Evolutionary conservation across 2,888 invertebrate genomes (phyloP), one percentile per base, ranked within the genome.

Genomic region (Drosophila tripunctata): DNA sequence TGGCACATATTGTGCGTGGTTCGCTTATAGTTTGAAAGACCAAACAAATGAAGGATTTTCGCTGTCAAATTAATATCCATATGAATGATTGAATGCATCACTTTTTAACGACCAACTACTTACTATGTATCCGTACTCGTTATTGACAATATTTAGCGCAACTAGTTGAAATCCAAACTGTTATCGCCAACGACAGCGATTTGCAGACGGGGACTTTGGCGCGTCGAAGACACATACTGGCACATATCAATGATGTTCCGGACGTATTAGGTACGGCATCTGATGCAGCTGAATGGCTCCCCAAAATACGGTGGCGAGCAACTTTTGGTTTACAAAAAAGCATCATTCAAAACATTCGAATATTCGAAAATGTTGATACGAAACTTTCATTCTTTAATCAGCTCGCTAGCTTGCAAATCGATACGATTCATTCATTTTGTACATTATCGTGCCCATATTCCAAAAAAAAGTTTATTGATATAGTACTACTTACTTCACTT

Each of bases 131-230:
- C 68, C 68, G n/a, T n/a, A n/a, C n/a, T n/a, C n/a, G n/a, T n/a
- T n/a, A n/a, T n/a, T n/a, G n/a, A n/a, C n/a, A n/a, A 58, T 38
- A 51, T 87, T 70, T 89, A 89, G 89, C 90, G 56, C 89, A 89
- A 87, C 89, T 89, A 80, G 88, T 89, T 80, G 78, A 89, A 89
- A 89, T 89, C 80, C 90, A 90, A 80, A 89, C 90, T 61, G 66
- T 81, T 70, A 72, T 74, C 62, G 69, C 74, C 58, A 88, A 90
- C 77, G 84, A 90, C 77, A 78, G 84, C 79, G 87, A 81, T 54
- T 67, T 75, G 56, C 78, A 72, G 65, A 65, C 75, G 65, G 69
- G 79, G 48, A 76, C 75, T 50, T 71, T 76, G 78, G 71, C 65
- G 19, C 78, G 77, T 51, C 72, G 77, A 65, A 61, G 72, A 65